These are phyloP conservation scores for Beaufortia kweichowensis DNA, from an alignment of 2,113 vertebrate genomes.

Conservation along the genomic window DNA sequence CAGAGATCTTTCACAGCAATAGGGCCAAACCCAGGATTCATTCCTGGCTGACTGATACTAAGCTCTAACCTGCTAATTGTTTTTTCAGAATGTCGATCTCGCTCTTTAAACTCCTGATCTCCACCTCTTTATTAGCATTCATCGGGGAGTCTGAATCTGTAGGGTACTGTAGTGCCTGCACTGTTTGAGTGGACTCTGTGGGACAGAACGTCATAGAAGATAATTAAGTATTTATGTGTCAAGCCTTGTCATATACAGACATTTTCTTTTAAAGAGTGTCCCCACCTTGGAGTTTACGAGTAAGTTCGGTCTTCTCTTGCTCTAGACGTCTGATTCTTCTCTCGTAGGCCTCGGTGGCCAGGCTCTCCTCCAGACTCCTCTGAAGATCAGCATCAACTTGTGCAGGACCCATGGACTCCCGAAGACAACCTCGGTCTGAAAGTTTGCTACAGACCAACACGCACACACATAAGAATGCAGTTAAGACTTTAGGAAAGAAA, in stretches of 20 bases:
- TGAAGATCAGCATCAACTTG: constrained; percentile 84
- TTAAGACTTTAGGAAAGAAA: no score
- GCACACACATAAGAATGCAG: background rate
- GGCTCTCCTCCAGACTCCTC: constrained; percentile 88
- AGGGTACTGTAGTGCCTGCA: constrained; percentile 89
- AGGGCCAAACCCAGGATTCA: background rate
- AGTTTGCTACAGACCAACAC: constrained; percentile 74
- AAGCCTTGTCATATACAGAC: no score
- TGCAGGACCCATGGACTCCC: constrained; percentile 77
- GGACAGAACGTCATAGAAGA: background rate
- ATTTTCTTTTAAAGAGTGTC: constrained; percentile 2
- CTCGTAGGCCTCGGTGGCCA: constrained; percentile 95
- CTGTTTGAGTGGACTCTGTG: constrained; percentile 90
- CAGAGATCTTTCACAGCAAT: background rate
- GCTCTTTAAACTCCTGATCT: constrained; percentile 92
- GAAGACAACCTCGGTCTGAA: constrained; percentile 89
- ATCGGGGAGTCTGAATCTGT: constrained; percentile 77
- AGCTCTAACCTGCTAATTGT: constrained; percentile 84
- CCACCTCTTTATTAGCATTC: constrained; percentile 85
- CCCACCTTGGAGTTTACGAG: constrained; percentile 93
- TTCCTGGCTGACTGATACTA: background rate
- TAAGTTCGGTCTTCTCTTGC: constrained; percentile 94
- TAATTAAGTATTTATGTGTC: background rate
- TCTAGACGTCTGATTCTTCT: constrained; percentile 92
- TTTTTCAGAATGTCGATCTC: constrained; percentile 94